phyloP scores from a whole-genome alignment of 2,888 invertebrate genomes.

The Cenopis cana region DNA sequence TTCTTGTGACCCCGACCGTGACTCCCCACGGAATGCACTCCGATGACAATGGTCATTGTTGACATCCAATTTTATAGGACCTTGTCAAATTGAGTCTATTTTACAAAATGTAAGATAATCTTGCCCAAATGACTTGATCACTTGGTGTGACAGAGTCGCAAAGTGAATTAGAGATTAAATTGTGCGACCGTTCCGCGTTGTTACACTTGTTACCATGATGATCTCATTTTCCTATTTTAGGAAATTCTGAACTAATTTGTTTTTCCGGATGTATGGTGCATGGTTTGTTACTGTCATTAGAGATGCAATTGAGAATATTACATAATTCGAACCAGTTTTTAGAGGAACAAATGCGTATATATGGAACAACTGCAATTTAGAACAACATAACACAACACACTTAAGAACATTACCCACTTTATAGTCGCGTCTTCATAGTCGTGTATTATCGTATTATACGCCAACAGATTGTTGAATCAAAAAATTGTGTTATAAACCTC shows the following conservation, averaged over 20 bases:
- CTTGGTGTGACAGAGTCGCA: conserved; percentile 1
- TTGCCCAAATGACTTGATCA: not conserved
- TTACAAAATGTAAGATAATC: not conserved
- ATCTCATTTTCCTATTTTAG: conserved; percentile 26
- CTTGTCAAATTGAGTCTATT: not conserved
- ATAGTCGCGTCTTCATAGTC: no score
- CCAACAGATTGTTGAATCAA: no score
- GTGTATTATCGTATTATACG: no score
- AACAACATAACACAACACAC: no score
- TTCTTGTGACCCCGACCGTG: conserved; percentile 9
- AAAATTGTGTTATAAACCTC: no score
- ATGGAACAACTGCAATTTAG: no score
- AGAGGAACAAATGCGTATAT: no score
- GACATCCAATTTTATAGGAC: not conserved
- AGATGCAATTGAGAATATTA: no score
- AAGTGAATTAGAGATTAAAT: conserved; percentile 5
- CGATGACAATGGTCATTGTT: conserved; percentile 21
- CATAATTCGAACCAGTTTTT: no score
- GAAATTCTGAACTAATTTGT: conserved; percentile 5
- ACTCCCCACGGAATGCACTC: conserved; percentile 28
- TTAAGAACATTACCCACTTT: no score
- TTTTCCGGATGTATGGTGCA: conserved; percentile 24
- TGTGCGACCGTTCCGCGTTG: conserved; percentile 13
- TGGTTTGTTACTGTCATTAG: not conserved
- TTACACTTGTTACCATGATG: conserved; percentile 11